Base-by-base conservation (phyloP, 2,888 invertebrate genomes). In the Lycocerus yunnanus region DNA sequence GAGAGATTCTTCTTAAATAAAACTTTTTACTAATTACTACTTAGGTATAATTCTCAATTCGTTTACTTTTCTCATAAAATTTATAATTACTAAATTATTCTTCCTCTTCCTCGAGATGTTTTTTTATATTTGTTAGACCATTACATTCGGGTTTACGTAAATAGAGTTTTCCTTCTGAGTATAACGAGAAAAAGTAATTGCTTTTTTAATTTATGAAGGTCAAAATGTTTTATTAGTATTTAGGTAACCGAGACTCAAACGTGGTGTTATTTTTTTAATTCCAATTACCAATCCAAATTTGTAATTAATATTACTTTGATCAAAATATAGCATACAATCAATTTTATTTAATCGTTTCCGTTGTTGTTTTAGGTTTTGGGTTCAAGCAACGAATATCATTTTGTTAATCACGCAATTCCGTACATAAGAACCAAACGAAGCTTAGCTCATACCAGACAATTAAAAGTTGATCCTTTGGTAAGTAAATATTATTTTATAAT, bases 391-490 rank as follows among this genome's bases (percentile, higher is more conserved):
- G 97, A 98, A 88, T 99, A 95, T 89, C 98, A 99, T 87, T 98
- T 99, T 88, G 90, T 96, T 72, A 97, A 97, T 86, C 93, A 93
- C 79, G 95, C 95, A n/a, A 88, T 99, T 78, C 95, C 97, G 5
- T 94, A 95, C 82, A 96, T 95, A 43, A 91, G 99, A 73, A 92
- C 93, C 75, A 94, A 95, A 84, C 90, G 98, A 78, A 98, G 98
- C 85, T 90, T 98, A 81, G 90, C 94, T 14, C 98, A 99, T 86
- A 93, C 94, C 80, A 90, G 97, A 77, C 90, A 93, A 78, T 90
- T 99, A 72, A 97, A 96, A 87, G 93, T 95, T 74, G 96, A 99
- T 87, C 97, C 98, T 59, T 88, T 95, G 90, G 98, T 98, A 88
- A 95, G 95, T 90, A 80, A 63, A n/a, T 18, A 18, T 63, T 63